A percentile compares a stretch with the other conserved stretches of the same genome.
Conservation (phyloP, 2,888 invertebrate species). For the Stictocephala bisonia region DNA sequence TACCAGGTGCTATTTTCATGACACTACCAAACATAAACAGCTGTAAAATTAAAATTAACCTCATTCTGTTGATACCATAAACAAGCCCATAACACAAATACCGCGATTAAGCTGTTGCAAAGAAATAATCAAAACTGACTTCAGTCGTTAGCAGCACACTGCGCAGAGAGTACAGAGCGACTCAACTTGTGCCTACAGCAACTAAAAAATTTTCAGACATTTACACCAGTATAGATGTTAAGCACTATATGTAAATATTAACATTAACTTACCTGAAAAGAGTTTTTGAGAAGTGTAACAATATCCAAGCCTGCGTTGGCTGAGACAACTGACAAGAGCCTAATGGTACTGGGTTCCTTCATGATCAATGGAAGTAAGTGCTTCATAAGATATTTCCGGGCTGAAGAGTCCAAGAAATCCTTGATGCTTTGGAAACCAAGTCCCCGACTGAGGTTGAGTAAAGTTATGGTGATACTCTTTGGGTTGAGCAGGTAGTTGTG, state of each 20-base stretch:
- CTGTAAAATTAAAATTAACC: no score
- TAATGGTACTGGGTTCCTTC: conserved; percentile 43
- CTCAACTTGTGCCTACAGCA: no score
- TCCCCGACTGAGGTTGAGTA: conserved; percentile 16
- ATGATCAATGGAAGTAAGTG: conserved; percentile 49
- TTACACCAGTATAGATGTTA: background rate
- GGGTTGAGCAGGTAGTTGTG: background rate
- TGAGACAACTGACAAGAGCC: conserved; percentile 45
- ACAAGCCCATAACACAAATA: no score
- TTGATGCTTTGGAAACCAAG: conserved; percentile 27
- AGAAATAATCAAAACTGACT: no score
- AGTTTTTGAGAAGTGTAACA: conserved; percentile 45
- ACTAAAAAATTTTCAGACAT: background rate
- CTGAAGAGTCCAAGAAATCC: conserved; percentile 28
- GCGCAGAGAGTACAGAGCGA: no score
- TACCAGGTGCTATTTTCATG: no score
- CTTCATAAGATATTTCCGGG: conserved; percentile 47
- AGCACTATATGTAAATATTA: background rate
- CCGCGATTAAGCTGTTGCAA: no score
- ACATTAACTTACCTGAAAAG: conserved; percentile 49
- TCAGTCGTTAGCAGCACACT: no score
- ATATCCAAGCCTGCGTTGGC: conserved; percentile 43
- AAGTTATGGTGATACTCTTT: background rate
- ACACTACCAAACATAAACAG: no score
- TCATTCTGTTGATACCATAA: no score